Evolutionary conservation across 2,113 vertebrate genomes (phyloP).

Genomic region (Eulemur macaco): DNA sequence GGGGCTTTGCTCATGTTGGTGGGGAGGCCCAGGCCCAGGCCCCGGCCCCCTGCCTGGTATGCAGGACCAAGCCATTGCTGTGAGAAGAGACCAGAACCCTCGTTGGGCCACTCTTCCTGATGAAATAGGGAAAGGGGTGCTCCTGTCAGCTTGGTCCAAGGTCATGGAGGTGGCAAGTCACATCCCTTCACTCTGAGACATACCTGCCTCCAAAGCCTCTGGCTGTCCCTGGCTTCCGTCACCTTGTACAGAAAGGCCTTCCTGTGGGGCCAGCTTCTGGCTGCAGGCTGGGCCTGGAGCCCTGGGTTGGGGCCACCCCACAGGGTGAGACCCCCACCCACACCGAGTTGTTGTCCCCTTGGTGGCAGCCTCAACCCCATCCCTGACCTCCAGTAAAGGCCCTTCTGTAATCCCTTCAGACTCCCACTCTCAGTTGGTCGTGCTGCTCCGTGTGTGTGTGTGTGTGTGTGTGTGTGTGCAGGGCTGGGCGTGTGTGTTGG

Average conservation of each 20-base stretch:
- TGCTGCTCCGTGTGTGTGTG: no score
- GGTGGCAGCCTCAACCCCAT: neutral
- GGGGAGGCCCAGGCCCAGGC: neutral
- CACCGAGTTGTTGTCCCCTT: neutral
- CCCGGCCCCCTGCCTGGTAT: neutral
- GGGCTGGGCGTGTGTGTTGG: no score
- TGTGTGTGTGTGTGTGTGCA: rapidly evolving
- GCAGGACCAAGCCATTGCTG: neutral
- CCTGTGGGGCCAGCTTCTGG: neutral
- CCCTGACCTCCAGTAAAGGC: neutral
- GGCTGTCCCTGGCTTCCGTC: neutral
- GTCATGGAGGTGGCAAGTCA: neutral
- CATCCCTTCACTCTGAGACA: neutral
- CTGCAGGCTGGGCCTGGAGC: neutral
- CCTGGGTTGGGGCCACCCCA: no score
- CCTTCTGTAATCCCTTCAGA: neutral
- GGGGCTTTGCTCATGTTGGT: rapidly evolving
- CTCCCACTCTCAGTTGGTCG: neutral
- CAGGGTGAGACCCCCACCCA: no score
- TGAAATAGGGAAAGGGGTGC: neutral
- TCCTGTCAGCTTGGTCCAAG: neutral
- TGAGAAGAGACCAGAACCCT: neutral
- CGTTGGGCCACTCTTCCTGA: neutral
- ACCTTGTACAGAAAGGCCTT: neutral
- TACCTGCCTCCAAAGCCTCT: neutral